Percentiles rank a stretch among this genome's conserved stretches.
phyloP scores from a whole-genome alignment of 2,888 invertebrate genomes.

The Acheta domesticus region DNA sequence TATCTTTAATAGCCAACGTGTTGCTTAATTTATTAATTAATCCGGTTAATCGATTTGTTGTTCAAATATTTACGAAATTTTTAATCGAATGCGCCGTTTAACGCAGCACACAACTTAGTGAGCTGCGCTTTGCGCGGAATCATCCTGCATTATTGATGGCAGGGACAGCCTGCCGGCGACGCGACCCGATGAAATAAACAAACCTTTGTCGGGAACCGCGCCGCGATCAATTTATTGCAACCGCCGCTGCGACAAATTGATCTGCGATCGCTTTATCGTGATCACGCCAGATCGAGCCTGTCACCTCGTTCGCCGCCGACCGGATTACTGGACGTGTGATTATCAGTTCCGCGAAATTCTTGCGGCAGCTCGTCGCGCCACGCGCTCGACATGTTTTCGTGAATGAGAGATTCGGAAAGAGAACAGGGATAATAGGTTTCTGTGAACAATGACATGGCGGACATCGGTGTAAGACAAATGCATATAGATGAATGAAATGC shows the following conservation, averaged over 20 bases:
- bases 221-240: not conserved
- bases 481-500: no score
- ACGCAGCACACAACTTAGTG: conserved; percentile 4
- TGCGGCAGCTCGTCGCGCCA: not conserved
- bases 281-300: not conserved
- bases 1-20: not conserved
- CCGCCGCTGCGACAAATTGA: not conserved
- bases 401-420: no score
- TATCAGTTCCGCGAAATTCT: not conserved
- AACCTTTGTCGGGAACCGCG: not conserved
- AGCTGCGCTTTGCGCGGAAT: not conserved
- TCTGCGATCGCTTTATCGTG: conserved; percentile 18
- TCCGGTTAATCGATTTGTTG: conserved; percentile 7
- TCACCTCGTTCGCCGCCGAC: not conserved
- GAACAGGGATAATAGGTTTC: no score
- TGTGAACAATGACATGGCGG: no score
- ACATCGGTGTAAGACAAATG: no score
- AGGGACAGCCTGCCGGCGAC: not conserved
- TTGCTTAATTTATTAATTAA: conserved; percentile 7
- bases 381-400: no score
- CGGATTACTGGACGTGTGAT: not conserved
- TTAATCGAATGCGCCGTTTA: not conserved
- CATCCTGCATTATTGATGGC: not conserved
- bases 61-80: not conserved
- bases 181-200: not conserved